These are phyloP conservation scores for Luscinia megarhynchos DNA, from an alignment of 2,797 vertebrate species.

Conservation along the genomic window DNA sequence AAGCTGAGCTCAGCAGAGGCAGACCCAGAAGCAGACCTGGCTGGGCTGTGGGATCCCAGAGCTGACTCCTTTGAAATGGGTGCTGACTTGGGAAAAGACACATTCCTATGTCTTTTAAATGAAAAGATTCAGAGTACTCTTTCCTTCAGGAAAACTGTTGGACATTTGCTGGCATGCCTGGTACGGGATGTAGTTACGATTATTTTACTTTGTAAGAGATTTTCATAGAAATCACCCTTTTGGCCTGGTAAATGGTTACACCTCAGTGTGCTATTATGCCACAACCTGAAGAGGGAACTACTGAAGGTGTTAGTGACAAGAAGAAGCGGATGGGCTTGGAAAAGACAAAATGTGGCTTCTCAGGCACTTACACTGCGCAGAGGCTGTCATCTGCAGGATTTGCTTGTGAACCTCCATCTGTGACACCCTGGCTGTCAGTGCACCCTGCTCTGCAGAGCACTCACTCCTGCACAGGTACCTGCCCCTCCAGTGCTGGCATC, in stretches of 20 bases:
- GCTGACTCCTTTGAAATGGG: neutral
- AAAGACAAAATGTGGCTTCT: neutral
- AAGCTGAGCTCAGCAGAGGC: neutral
- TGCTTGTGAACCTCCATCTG: neutral
- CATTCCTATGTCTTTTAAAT: neutral
- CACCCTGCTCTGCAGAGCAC: neutral
- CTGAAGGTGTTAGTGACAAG: neutral
- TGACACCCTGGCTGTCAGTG: neutral
- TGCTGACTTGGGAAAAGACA: neutral
- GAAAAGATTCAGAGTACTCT: neutral
- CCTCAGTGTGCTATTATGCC: neutral
- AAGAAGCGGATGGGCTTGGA: neutral
- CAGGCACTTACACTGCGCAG: neutral
- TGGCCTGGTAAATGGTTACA: neutral
- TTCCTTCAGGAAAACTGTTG: neutral
- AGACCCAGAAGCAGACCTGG: neutral
- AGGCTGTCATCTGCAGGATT: neutral
- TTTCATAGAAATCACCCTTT: neutral
- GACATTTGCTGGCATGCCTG: neutral
- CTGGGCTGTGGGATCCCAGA: neutral
- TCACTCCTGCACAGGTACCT: neutral
- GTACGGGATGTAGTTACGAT: neutral
- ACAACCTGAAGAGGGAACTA: accelerated
- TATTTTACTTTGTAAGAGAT: neutral
- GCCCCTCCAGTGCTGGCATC: neutral